Conservation (phyloP, 2,113 vertebrate species). For the Halichoeres trimaculatus region DNA sequence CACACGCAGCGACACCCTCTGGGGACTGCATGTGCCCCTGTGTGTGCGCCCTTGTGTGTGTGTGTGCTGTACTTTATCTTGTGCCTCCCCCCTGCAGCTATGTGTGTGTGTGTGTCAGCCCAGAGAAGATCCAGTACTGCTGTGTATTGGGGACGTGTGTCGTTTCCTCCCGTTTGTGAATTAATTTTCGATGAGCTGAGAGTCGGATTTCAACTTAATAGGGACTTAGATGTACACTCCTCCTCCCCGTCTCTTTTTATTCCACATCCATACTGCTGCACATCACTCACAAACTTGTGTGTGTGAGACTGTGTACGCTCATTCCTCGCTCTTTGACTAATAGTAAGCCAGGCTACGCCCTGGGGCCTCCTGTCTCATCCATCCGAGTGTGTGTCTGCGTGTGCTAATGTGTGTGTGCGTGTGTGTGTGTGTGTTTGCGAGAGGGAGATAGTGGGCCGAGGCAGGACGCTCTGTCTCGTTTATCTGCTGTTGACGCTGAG, state of each 20-base stretch:
- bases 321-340: conserved; percentile 61
- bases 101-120: conserved; percentile 23
- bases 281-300: conserved; percentile 51
- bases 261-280: conserved; percentile 29
- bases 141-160: conserved; percentile 26
- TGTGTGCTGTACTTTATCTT: conserved; percentile 15
- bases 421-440: neutral
- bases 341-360: conserved; percentile 49
- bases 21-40: conserved; percentile 21
- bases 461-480: conserved; percentile 62
- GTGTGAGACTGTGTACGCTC: conserved; percentile 32
- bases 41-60: conserved; percentile 24
- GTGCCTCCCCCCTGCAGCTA: conserved; percentile 8
- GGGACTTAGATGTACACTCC: conserved; percentile 51
- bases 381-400: conserved; percentile 14
- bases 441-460: conserved; percentile 19
- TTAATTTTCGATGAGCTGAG: conserved; percentile 64
- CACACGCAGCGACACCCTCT: conserved; percentile 44
- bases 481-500: conserved; percentile 75
- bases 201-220: conserved; percentile 58
- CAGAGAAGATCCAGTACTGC: conserved; percentile 21
- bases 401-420: conserved; percentile 1
- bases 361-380: conserved; percentile 47
- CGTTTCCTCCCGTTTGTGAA: conserved; percentile 37
- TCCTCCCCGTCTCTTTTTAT: conserved; percentile 44